Base-by-base conservation (phyloP, 2,888 invertebrate genomes). In the Tenthredo livida region DNA sequence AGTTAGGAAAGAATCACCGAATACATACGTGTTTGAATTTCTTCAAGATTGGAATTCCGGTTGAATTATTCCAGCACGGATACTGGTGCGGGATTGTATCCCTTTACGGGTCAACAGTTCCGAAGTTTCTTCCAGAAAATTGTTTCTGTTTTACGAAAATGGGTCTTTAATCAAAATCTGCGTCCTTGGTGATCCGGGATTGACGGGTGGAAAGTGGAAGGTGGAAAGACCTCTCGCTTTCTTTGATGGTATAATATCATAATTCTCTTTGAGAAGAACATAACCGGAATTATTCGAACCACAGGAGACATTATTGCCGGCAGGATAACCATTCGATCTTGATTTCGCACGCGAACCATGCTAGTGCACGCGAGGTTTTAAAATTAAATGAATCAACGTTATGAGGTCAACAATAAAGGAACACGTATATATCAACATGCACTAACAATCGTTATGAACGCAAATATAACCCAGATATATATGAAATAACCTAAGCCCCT, bases 271-370 rank as follows among this genome's bases (percentile, higher is more conserved):
- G 67, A 47, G 65, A 70, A 33, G 47, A 83, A 70, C 15, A 47
- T 10, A 61, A 40, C 40, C 61, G 10, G n/a, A 29, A 43, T 58
- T 65, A 65, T 40, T 82, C 65, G 43, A 33, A 37, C 33, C 58
- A 10, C 54, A 33, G 58, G 15, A 33, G 78, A 78, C 33, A 58
- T 75, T 75, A 2, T 29, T 29, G 54, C 50, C 50, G 29, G 37
- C 21, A 10, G 47, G 21, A 83, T 83, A 43, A 67, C 70, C 61
- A 83, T 67, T 83, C 29, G n/a, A 83, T 83, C 83, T 83, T 83
- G 83, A 67, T 67, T 83, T 70, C 29, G 25, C 67, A 83, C 43
- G 43, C 67, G 67, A 67, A 47, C 29, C 21, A 6, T 29, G 12
- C 47, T 21, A 40, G 12, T 10, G 54, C 58, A 83, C 67, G 83